phyloP scores from a whole-genome alignment of 2,797 vertebrate genomes.

The Myotis daubentonii region DNA sequence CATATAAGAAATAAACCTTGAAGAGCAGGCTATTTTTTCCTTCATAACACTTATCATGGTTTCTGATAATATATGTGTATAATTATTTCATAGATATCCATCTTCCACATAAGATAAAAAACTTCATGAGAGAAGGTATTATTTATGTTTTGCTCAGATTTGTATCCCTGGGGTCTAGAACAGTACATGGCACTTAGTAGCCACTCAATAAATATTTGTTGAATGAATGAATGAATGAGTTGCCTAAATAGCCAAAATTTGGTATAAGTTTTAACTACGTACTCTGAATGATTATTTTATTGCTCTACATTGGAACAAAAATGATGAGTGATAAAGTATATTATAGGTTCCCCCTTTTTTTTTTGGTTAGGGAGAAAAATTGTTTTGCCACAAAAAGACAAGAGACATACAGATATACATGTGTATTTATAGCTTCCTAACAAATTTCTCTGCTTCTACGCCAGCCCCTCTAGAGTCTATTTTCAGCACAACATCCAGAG shows the following conservation, averaged over 20 bases:
- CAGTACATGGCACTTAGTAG: background rate
- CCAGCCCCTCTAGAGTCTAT: background rate
- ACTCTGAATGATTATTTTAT: conserved; percentile 9
- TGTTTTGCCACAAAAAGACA: conserved; percentile 3
- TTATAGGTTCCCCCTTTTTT: background rate
- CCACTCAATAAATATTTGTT: conserved; percentile 25
- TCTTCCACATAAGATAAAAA: conserved; percentile 18
- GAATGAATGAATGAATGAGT: background rate
- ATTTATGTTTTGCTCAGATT: background rate
- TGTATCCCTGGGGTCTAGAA: background rate
- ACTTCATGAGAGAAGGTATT: background rate
- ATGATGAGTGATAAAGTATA: background rate
- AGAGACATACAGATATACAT: background rate
- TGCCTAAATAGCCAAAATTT: background rate
- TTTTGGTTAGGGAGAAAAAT: background rate
- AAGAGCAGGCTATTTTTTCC: background rate
- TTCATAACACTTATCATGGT: background rate
- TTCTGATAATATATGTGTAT: background rate
- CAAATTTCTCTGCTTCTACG: background rate
- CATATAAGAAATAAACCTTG: background rate
- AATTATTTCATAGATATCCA: background rate
- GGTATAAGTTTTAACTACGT: background rate
- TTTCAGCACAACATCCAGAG: conserved; percentile 15
- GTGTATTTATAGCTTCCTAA: conserved; percentile 8
- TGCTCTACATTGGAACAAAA: background rate